Conservation (phyloP, 2,113 vertebrate species). For the Antechinus stuartii region DNA sequence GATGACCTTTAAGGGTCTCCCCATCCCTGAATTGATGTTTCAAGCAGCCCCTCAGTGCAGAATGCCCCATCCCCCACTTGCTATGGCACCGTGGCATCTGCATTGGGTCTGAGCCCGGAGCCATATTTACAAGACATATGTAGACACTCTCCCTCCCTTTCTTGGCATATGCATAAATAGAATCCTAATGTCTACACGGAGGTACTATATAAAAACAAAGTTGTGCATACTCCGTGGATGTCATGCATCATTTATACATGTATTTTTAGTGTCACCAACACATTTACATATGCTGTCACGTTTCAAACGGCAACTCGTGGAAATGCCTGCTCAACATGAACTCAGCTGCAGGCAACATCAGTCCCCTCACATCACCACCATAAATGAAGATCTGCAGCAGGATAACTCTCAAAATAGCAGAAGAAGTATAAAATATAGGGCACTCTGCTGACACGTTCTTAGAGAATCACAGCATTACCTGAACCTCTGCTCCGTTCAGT, state of each 20-base stretch:
- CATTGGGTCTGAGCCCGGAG: constrained; percentile 71
- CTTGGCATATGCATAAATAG: constrained; percentile 80
- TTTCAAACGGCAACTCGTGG: constrained; percentile 86
- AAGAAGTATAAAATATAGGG: constrained; percentile 65
- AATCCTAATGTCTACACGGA: constrained; percentile 83
- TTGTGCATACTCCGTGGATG: constrained; percentile 85
- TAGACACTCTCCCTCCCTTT: constrained; percentile 78
- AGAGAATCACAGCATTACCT: constrained; percentile 48
- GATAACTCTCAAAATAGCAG: constrained; percentile 67
- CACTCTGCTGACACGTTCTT: constrained; percentile 55
- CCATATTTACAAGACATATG: constrained; percentile 78
- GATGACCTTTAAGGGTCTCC: neutral
- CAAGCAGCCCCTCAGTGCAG: constrained; percentile 69
- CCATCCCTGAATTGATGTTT: constrained; percentile 62
- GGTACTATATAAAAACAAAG: constrained; percentile 83
- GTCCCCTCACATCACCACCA: constrained; percentile 67
- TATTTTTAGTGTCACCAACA: constrained; percentile 87
- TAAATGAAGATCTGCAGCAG: constrained; percentile 66
- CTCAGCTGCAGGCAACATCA: constrained; percentile 56
- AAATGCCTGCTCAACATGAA: constrained; percentile 77
- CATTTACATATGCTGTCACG: constrained; percentile 87
- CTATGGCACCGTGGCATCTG: constrained; percentile 73
- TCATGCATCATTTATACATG: constrained; percentile 84
- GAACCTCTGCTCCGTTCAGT: neutral
- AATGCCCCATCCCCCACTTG: constrained; percentile 60